Evolutionary conservation across 2,797 vertebrate species (phyloP).

Genomic region (Momotus momota): DNA sequence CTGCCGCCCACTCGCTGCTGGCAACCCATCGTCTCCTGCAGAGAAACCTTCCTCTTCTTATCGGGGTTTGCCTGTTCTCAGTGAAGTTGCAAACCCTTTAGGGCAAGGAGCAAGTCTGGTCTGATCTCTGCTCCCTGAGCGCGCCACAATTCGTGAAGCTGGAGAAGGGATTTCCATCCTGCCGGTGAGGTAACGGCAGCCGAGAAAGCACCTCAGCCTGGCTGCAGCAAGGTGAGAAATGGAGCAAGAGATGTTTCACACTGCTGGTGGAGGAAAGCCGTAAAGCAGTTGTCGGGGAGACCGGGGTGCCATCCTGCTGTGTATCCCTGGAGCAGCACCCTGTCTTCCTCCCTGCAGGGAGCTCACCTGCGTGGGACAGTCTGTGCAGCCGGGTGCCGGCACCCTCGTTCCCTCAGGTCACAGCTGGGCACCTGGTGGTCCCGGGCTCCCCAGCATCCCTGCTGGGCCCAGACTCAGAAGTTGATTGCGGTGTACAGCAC

Average conservation of each 20-base stretch:
- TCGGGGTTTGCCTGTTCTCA: background rate
- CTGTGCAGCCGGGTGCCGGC: background rate
- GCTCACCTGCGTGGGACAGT: accelerated
- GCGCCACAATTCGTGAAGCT: accelerated
- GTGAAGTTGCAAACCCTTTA: background rate
- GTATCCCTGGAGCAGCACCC: background rate
- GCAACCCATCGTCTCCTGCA: background rate
- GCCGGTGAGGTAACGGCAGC: background rate
- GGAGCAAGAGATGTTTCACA: background rate
- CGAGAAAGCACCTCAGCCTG: background rate
- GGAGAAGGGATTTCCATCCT: background rate
- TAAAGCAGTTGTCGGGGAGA: accelerated
- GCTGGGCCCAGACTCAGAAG: background rate
- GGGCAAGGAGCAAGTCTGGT: background rate
- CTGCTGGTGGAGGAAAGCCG: background rate
- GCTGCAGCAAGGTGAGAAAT: background rate
- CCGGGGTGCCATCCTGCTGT: accelerated
- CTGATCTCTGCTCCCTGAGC: background rate
- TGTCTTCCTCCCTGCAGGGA: background rate
- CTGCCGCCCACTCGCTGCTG: background rate
- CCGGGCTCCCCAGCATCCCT: background rate
- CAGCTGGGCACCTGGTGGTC: accelerated
- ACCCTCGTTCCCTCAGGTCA: background rate
- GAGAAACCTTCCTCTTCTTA: background rate
- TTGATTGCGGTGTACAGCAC: background rate